These are phyloP conservation scores for Gnathonemus longibarbis DNA, from an alignment of 2,113 vertebrate genomes.

Conservation along the genomic window DNA sequence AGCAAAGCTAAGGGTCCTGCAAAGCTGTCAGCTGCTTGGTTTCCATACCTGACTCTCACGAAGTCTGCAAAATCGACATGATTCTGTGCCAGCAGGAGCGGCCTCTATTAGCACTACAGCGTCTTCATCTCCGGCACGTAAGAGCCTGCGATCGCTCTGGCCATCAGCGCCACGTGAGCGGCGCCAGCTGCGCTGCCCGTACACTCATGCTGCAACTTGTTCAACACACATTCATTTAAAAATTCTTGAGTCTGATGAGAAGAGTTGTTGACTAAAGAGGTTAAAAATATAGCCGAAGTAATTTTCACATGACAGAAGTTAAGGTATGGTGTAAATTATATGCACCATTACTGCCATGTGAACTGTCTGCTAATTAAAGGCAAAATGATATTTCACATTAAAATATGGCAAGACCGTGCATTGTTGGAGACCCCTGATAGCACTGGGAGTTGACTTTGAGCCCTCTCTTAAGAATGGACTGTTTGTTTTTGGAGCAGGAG, in stretches of 20 bases:
- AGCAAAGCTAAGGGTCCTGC: background rate
- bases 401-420: background rate
- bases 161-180: too few relatives aligned
- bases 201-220: background rate
- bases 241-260: background rate
- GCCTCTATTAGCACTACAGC: too few relatives aligned
- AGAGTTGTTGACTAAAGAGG: background rate
- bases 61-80: background rate
- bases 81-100: background rate
- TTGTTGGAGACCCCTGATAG: background rate
- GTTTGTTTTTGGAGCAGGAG: background rate
- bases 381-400: background rate
- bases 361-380: background rate
- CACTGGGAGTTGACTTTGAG: background rate
- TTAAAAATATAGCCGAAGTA: background rate
- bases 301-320: background rate
- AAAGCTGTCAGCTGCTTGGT: background rate
- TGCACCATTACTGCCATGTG: background rate
- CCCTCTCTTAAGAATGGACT: background rate
- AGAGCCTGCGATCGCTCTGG: background rate
- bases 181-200: background rate
- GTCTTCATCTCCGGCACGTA: background rate
- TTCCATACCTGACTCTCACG: background rate
- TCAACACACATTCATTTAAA: background rate
- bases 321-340: background rate